A percentile compares a stretch with the other conserved stretches of the same genome.
phyloP scores from a whole-genome alignment of 2,113 vertebrate species.

The Lathamus discolor region DNA sequence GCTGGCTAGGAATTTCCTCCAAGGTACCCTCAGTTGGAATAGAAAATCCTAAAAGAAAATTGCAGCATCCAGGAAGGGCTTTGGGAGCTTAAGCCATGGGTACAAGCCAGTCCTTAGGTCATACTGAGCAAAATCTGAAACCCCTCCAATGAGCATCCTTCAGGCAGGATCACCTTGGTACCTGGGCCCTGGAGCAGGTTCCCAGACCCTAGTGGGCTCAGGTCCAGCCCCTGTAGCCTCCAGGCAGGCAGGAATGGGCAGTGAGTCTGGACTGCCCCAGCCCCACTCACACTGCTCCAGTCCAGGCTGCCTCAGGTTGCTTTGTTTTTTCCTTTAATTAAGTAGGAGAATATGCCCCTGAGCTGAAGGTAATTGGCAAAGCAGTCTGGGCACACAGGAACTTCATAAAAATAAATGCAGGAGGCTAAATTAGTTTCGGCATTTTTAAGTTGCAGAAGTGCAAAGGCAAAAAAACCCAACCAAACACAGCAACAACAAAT shows the following conservation, averaged over 20 bases:
- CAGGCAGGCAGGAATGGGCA: no score
- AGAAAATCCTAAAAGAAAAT: background rate
- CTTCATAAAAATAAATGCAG: background rate
- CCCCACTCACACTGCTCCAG: accelerated
- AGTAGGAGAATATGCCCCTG: background rate
- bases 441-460: background rate
- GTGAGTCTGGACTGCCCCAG: background rate
- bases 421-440: background rate
- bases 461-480: background rate
- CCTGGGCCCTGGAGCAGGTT: accelerated
- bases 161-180: accelerated
- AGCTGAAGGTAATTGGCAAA: background rate
- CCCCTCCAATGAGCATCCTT: background rate
- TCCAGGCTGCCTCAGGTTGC: background rate
- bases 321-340: background rate
- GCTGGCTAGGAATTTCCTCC: background rate
- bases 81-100: background rate
- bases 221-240: background rate
- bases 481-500: background rate
- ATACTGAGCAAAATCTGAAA: no score
- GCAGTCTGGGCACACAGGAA: background rate
- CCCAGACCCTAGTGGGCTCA: accelerated
- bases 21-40: background rate
- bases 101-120: background rate
- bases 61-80: background rate